Evolutionary conservation across 1,140 invertebrate genomes (phyloP), one percentile per base, ranked within the genome.

Genomic region (Atta colombica): DNA sequence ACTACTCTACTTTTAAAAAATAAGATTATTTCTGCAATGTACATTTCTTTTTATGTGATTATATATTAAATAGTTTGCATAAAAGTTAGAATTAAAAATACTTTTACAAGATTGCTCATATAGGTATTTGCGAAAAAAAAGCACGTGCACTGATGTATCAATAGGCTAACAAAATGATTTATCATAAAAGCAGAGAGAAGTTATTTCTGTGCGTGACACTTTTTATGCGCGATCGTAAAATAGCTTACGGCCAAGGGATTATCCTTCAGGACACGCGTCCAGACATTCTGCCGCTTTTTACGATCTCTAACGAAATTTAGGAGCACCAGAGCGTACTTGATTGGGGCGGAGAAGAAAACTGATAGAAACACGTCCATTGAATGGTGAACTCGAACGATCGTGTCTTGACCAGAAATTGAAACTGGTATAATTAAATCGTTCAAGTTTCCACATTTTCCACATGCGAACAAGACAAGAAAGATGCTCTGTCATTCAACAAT

Each of bases 221-320:
- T 65, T 69, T 72, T 71, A 61, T 53, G 63, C 31, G 86, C 31
- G n/a, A 25, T 49, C 28, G 53, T 89, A 88, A 77, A 85, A 60
- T 55, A 51, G n/a, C 31, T 28, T 21, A 55, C 10, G 72, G 2
- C 39, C 31, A 55, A 5, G 51, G 49, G 78, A 51, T 88, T 77
- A 88, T 77, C 65, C 63, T 25, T 55, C 31, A 7, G 58, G 10
- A 45, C 28, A 31, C 28, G 3, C 3, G 28, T 28, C 4, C 10
- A 25, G 31, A n/a, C 55, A 45, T 61, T 61, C 39, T 31, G 66
- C 1, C 68, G 39, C 39, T 82, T 74, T 84, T 84, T 84, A 84
- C 69, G 8, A 61, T 61, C 28, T 14, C 69, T 2, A 28, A 18
- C 55, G n/a, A 31, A 60, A 82, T 82, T 61, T 53, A 49, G 35